Base-by-base conservation (phyloP, 2,113 vertebrate genomes). In the Crotophaga sulcirostris region DNA sequence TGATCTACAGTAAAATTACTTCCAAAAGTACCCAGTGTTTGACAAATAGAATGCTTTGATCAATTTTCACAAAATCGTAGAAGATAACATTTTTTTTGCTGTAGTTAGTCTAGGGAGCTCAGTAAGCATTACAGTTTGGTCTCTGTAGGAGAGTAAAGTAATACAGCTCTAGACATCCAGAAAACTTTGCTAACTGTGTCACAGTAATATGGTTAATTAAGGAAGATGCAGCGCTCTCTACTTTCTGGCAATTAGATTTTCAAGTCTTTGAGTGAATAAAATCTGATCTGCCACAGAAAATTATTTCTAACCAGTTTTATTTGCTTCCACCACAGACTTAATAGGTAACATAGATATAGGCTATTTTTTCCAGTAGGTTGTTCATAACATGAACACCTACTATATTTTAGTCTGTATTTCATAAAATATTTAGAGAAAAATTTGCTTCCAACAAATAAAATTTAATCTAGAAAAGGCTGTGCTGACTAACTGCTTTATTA, bases 211-310 rank as follows among this genome's bases (percentile, higher is more conserved):
- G 0, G 18, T 45, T 63, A 84, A 4, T 36, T 47, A n/a, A 66
- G 23, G 31, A 91, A 74, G 6, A 16, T 0, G 0, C 13, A 68
- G 20, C 15, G 52, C 11, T 8, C 26, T 66, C 7, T 18, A 23
- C 19, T 47, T 91, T 82, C 66, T 85, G 52, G 36, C 1, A 7
- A 24, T 29, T 17, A 34, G 4, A 55, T 29, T 79, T 84, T n/a
- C 42, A 59, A 38, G 17, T 28, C 34, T 75, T 14, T 56, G 18
- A 73, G 19, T 59, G 42, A 77, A 56, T 40, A 45, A 73, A 8
- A 8, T 42, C 62, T 83, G 18, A 64, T 72, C 44, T 74, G 60
- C 18, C 1, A 2, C n/a, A 88, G 38, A 54, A 5, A 42, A 66
- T 34, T 85, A 45, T 52, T 74, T 73, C 75, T 70, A 54, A 63